Evolutionary conservation across 2,888 invertebrate species (phyloP).

Genomic region (Cremastobaeus sp.): DNA sequence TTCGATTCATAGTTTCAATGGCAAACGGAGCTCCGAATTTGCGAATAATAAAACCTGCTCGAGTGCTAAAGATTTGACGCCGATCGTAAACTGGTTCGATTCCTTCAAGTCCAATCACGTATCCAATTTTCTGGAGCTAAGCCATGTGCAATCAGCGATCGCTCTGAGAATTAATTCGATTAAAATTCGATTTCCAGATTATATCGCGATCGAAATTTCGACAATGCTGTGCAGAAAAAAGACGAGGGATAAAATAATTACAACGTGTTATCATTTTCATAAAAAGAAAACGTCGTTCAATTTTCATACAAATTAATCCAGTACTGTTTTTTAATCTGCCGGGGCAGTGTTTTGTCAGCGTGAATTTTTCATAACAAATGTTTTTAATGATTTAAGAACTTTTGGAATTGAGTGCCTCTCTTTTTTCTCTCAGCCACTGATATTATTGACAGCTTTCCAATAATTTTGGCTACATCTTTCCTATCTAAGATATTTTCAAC

Average conservation of each 20-base stretch:
- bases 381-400: no score
- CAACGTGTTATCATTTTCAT: neutral
- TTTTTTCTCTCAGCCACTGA: no score
- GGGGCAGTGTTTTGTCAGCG: no score
- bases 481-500: conserved; percentile 38
- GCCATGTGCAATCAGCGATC: conserved; percentile 68
- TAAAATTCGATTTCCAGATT: conserved; percentile 60
- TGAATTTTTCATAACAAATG: no score
- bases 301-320: no score
- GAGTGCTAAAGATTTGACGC: conserved; percentile 64
- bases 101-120: conserved; percentile 75
- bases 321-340: no score
- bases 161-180: conserved; percentile 71
- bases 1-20: conserved; percentile 25
- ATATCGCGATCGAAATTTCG: conserved; percentile 39
- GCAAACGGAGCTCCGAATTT: conserved; percentile 33
- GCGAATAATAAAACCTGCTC: conserved; percentile 54
- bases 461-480: conserved; percentile 33
- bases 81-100: conserved; percentile 70
- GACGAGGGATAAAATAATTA: conserved; percentile 25
- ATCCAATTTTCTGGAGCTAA: conserved; percentile 77
- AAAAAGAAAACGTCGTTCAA: no score
- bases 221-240: conserved; percentile 23
- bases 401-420: no score
- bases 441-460: no score